Evolutionary conservation across 1,140 invertebrate genomes (phyloP), one percentile per base, ranked within the genome.

Genomic region (Melipona quadrifasciata): DNA sequence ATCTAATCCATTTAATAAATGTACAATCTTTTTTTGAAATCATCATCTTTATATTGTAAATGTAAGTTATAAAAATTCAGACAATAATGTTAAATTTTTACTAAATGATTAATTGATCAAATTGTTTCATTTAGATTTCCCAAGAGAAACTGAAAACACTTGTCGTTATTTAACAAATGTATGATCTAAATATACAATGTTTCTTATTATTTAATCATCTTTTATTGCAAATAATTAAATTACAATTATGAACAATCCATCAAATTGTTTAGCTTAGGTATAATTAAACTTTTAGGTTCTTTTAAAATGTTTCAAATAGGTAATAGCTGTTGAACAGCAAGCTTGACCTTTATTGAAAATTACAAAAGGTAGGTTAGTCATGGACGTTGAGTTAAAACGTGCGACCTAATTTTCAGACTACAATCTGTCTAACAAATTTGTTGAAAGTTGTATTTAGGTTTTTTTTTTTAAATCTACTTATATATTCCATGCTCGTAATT

Each of bases 401-500:
- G 53, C 12, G 27, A 21, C 55, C 53, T 58, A 58, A 75, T 76
- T 76, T 34, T 39, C 21, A 61, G 34, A 76, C 39, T 12, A 24
- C 3, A 11, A 21, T 76, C 12, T 31, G 21, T 61, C 31, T 24
- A 39, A 61, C 21, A 24, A 27, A 53, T 61, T 51, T 53, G 24
- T 19, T n/a, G 57, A 51, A 53, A 74, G 39, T 73, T 27, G 24
- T 12, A 14, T 47, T 55, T 58, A 58, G 11, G 14, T 2, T 83
- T 71, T 83, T 71, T 83, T 71, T 74, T 70, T 65, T 55, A 78
- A 83, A 83, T 57, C 55, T 53, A 47, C 39, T 83, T 78, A 21
- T 70, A 17, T 51, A 83, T 83, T 83, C 81, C 34, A n/a, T 2
- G 19, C 31, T 53, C 55, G 75, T 58, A 51, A 47, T 57, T 70